Percentiles rank a stretch among this genome's conserved stretches.
Conservation (phyloP, 2,888 invertebrate species). For the Resseliella maxima region DNA sequence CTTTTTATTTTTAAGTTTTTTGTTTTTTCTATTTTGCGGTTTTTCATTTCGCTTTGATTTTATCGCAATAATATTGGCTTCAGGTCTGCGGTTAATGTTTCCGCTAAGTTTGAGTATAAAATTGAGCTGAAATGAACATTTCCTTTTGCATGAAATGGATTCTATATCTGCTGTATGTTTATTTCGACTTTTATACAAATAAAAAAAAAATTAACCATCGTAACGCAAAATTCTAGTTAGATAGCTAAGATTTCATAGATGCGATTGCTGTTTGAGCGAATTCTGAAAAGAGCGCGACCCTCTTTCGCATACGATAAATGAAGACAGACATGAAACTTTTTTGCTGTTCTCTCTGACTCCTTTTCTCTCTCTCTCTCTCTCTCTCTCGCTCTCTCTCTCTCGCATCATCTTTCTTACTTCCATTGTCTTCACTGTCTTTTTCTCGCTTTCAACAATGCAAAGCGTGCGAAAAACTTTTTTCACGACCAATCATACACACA, state of each 20-base stretch:
- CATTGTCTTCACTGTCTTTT: neutral
- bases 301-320: neutral
- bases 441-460: neutral
- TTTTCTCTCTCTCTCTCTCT: neutral
- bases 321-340: constrained; percentile 19
- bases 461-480: neutral
- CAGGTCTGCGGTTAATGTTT: constrained; percentile 47
- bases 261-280: neutral
- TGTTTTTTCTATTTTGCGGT: neutral
- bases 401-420: no score
- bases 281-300: no score
- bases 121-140: constrained; percentile 7
- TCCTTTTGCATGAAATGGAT: constrained; percentile 44
- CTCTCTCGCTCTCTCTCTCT: no score
- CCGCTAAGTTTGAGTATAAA: constrained; percentile 41
- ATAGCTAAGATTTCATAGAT: constrained; percentile 26
- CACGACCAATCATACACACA: constrained; percentile 20
- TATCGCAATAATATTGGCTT: constrained; percentile 22
- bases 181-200: neutral
- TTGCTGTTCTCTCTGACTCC: neutral
- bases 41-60: neutral
- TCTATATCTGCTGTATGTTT: neutral
- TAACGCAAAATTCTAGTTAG: neutral
- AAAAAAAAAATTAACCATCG: neutral
- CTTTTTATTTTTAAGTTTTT: neutral